Evolutionary conservation across 2,888 invertebrate genomes (phyloP), one percentile per base, ranked within the genome.

Genomic region (Drosophila demipolita): DNA sequence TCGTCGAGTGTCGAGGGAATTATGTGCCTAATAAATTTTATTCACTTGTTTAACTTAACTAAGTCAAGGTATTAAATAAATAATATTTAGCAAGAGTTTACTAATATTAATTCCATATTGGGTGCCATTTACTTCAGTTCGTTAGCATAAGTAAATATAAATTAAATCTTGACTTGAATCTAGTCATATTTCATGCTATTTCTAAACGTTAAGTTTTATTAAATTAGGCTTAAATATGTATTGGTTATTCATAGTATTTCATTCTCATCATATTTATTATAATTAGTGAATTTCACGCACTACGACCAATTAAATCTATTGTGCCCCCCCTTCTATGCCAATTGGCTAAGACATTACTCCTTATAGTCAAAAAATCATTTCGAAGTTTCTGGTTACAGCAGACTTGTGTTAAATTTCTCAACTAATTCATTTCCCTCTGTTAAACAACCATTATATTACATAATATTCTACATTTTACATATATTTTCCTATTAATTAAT

Each of bases 1-100:
- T 54, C 45, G 60, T 73, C 62, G 36, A 54, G 50, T 73, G 54
- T 45, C 23, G 55, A 45, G 29, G 52, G 55, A 35, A 42, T 53
- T 73, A 53, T 59, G 33, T 33, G 50, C 26, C 48, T 53, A 52
- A 38, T 58, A 23, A 61, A 52, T 23, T 23, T 48, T 40, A 42
- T 33, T 29, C 36, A 26, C 26, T 33, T 23, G 23, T 23, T 23
- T 23, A 23, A 23, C 12, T 40, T 33, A 35, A 15, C 15, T 17
- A 11, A 48, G 11, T 32, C 3, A 17, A 33, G 26, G 33, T 20
- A 9, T 32, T 17, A 4, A 33, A 45, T 48, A 35, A 48, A 12
- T 12, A 6, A 32, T 57, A 40, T 35, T 33, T 33, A 20, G 32
- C 8, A 9, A 17, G 9, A 11, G 17, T 23, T 26, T 17, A 11